These are phyloP conservation scores for Troides oblongomaculatus DNA, from an alignment of 2,888 invertebrate species.

Conservation along the genomic window DNA sequence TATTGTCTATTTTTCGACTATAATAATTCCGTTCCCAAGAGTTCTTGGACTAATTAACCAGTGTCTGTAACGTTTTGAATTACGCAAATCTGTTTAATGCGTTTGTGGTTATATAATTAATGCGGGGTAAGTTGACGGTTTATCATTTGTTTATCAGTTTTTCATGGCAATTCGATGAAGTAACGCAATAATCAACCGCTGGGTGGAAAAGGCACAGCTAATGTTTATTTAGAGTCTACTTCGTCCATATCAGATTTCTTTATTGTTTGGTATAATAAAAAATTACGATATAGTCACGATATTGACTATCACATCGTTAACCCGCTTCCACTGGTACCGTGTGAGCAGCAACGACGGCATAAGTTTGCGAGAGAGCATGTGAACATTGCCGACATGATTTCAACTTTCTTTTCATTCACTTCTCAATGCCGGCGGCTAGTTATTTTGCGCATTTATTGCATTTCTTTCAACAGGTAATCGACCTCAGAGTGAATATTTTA, in stretches of 20 bases:
- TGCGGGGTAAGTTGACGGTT: slow-evolving; percentile 30
- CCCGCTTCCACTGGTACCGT: slow-evolving; percentile 35
- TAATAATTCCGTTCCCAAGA: slow-evolving; percentile 36
- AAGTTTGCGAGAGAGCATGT: slow-evolving; percentile 41
- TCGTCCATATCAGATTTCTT: background rate
- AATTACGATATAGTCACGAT: slow-evolving; percentile 23
- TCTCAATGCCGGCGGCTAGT: background rate
- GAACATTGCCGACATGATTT: slow-evolving; percentile 48
- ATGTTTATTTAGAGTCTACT: too few relatives aligned
- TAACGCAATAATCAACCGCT: background rate
- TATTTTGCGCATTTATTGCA: background rate
- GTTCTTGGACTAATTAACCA: slow-evolving; percentile 52
- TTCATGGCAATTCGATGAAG: slow-evolving; percentile 4
- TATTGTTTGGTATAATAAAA: slow-evolving; percentile 7
- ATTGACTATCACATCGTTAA: slow-evolving; percentile 30
- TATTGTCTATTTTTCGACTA: slow-evolving; percentile 26
- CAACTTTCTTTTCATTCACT: slow-evolving; percentile 54
- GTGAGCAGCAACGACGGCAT: slow-evolving; percentile 30
- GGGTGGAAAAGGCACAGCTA: too few relatives aligned
- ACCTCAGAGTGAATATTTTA: background rate
- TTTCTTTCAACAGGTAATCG: background rate
- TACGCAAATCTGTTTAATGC: slow-evolving; percentile 41
- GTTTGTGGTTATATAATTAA: slow-evolving; percentile 43
- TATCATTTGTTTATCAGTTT: slow-evolving; percentile 27
- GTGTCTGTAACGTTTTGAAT: slow-evolving; percentile 49